Conservation (phyloP, 2,888 invertebrate genomes). For the Andrena camellia region DNA sequence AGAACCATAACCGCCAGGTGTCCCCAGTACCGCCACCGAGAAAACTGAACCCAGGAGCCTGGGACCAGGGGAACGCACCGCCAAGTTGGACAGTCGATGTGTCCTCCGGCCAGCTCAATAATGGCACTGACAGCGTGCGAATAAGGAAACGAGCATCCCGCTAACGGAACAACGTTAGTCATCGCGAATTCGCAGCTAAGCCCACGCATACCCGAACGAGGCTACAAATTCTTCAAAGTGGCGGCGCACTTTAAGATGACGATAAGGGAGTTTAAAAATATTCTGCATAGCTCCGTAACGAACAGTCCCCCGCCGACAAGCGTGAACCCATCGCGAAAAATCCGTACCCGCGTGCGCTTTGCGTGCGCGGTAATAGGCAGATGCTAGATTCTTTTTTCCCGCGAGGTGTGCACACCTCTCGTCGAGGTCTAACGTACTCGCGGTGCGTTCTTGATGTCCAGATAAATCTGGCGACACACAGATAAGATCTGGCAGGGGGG, state of each 20-base stretch:
- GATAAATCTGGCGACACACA: conserved; percentile 72
- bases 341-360: conserved; percentile 33
- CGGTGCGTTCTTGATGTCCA: conserved; percentile 70
- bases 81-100: background rate
- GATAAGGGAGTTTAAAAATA: conserved; percentile 63
- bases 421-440: conserved; percentile 49
- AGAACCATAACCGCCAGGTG: too few species aligned
- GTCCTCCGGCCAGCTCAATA: background rate
- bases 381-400: conserved; percentile 48
- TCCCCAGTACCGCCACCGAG: background rate
- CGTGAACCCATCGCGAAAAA: conserved; percentile 58
- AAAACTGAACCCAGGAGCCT: background rate
- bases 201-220: conserved; percentile 59
- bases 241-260: conserved; percentile 64
- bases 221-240: conserved; percentile 57
- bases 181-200: conserved; percentile 52
- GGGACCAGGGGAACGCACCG: background rate
- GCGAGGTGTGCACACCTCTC: conserved; percentile 16
- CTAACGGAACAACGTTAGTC: conserved; percentile 58
- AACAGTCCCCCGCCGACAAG: conserved; percentile 57
- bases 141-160: conserved; percentile 44
- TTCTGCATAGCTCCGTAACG: conserved; percentile 72
- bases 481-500: conserved; percentile 66
- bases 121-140: conserved; percentile 2
- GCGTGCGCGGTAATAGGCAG: conserved; percentile 65